Base-by-base conservation (phyloP, 2,888 invertebrate genomes). In the Polydrusus pterygomalis region DNA sequence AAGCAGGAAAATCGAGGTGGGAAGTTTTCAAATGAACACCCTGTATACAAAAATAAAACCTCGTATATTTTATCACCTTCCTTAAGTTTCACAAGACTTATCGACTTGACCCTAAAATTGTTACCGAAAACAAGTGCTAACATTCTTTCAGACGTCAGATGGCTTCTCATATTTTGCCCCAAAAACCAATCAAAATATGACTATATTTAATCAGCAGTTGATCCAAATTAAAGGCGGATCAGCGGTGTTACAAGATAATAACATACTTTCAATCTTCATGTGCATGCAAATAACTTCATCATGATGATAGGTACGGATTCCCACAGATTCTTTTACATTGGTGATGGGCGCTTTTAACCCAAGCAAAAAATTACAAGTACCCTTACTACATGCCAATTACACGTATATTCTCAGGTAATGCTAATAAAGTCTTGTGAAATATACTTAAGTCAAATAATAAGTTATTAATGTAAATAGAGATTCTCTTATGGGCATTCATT, bases 281-380 rank as follows among this genome's bases (percentile, higher is more conserved):
- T 20, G 51, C 51, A 51, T 51, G 20, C 20, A 20, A 51, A 51
- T 51, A 13, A 51, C 51, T 51, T 51, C 20, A 51, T 51, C 20
- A 51, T 20, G 51, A 18, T n/a, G n/a, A n/a, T n/a, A n/a, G n/a
- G n/a, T 17, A 49, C 17, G 9, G 51, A 51, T 51, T 51, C 51
- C 51, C 51, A 51, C 20, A 20, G 20, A 20, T 17, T 20, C 20
- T 2, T 51, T 10, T 18, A n/a, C n/a, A n/a, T n/a, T n/a, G n/a
- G n/a, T n/a, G 20, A 11, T 51, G 17, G 15, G 51, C 20, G 51
- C 18, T 20, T 18, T 51, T 51, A 20, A 1, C 20, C 20, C 6
- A 9, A 17, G 17, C 10, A 51, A 51, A 51, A 51, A 51, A 20
- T 20, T 9, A 51, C 51, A 20, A 51, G 13, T 51, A 51, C 51